A percentile compares a stretch with the other conserved stretches of the same genome.
These are phyloP conservation scores for Caenorhabditis sp. DNA, from an alignment of 2,888 invertebrate species.

Conservation along the genomic window DNA sequence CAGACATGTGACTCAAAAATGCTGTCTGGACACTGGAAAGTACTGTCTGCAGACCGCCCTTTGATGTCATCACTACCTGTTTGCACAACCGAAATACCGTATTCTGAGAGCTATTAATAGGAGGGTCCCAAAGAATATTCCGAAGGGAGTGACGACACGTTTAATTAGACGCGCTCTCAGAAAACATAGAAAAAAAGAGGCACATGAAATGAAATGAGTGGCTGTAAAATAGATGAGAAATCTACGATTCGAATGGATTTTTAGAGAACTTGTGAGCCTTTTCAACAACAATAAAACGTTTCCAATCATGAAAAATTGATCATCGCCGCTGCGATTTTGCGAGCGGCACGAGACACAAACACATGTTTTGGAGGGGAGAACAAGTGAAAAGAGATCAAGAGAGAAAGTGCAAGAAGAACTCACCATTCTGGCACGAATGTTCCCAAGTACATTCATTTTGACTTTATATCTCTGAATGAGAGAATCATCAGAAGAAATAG, in stretches of 20 bases:
- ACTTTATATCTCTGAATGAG: too few species aligned
- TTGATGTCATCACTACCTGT: conserved; percentile 42
- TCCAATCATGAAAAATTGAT: conserved; percentile 51
- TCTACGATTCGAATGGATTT: not conserved
- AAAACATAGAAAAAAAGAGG: conserved; percentile 3
- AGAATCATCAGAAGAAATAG: not conserved
- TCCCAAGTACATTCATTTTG: too few species aligned
- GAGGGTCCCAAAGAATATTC: not conserved
- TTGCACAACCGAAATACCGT: conserved; percentile 31
- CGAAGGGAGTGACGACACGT: not conserved
- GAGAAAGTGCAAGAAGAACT: not conserved
- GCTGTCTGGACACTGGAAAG: conserved; percentile 19
- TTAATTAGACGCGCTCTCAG: conserved; percentile 31
- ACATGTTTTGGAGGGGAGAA: conserved; percentile 7
- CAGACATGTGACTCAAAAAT: conserved; percentile 59
- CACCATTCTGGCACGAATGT: not conserved
- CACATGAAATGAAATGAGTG: not conserved
- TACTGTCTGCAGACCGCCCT: conserved; percentile 22
- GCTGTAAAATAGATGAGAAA: not conserved
- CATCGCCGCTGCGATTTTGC: conserved; percentile 3
- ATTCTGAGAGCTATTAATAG: conserved; percentile 1
- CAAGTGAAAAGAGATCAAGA: not conserved
- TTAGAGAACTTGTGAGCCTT: not conserved
- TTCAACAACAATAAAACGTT: conserved; percentile 2
- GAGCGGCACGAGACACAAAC: conserved; percentile 39